A percentile compares a stretch with the other conserved stretches of the same genome.
Conservation (phyloP, 2,888 invertebrate species). For the Pharmacophagus antenor region DNA sequence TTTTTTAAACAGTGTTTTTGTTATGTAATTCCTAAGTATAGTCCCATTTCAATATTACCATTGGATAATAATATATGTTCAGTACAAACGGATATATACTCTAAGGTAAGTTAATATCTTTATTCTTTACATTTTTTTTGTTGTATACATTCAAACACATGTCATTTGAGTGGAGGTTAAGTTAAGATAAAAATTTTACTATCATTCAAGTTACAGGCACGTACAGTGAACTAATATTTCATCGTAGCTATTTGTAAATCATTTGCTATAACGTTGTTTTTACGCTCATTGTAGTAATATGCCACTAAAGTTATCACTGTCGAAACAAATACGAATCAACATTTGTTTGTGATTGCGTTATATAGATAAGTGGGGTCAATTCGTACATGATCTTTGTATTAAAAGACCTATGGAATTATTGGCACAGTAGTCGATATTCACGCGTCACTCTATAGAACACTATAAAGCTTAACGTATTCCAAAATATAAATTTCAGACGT, state of each 20-base stretch:
- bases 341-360: constrained; percentile 68
- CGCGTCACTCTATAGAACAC: constrained; percentile 32
- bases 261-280: constrained; percentile 4
- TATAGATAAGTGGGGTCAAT: constrained; percentile 58
- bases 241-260: constrained; percentile 7
- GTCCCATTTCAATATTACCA: constrained; percentile 39
- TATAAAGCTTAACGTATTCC: not conserved
- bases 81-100: constrained; percentile 55
- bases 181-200: constrained; percentile 6
- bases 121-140: not conserved
- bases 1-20: constrained; percentile 49
- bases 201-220: constrained; percentile 23
- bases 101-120: constrained; percentile 52
- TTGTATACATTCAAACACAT: constrained; percentile 17
- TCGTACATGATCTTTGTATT: constrained; percentile 46
- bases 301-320: constrained; percentile 25
- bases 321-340: constrained; percentile 44
- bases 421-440: constrained; percentile 45
- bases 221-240: constrained; percentile 10
- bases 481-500: constrained; percentile 14
- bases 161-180: constrained; percentile 5
- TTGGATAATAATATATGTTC: constrained; percentile 37
- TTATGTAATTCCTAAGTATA: constrained; percentile 43
- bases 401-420: constrained; percentile 35
- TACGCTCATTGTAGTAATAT: constrained; percentile 27